Evolutionary conservation across 2,888 invertebrate species (phyloP).

Genomic region (Caenorhabditis zanzibari): DNA sequence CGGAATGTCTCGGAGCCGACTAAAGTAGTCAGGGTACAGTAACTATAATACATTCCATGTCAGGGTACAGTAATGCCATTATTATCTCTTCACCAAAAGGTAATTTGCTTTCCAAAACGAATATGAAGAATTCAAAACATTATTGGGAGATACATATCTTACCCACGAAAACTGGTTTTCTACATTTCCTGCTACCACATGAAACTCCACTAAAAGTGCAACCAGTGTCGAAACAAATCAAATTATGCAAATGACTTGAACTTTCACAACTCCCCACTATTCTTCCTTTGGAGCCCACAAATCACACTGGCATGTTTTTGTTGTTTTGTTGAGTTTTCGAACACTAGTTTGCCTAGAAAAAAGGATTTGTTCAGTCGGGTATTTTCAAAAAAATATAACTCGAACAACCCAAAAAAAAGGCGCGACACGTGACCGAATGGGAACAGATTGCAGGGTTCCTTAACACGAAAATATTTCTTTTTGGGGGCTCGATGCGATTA

Average conservation of each 20-base stretch:
- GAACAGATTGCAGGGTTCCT: constrained; percentile 46
- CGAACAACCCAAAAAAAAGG: neutral
- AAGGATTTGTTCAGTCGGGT: constrained; percentile 21
- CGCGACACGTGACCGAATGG: constrained; percentile 30
- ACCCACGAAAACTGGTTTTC: constrained; percentile 2
- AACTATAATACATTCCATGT: no score
- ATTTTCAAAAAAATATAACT: constrained; percentile 21
- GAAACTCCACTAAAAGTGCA: constrained; percentile 28
- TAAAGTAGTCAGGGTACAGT: no score
- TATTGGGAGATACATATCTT: no score
- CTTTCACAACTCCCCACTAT: constrained; percentile 26
- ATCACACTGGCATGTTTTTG: constrained; percentile 35
- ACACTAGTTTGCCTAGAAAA: constrained; percentile 18
- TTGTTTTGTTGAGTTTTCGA: constrained; percentile 34
- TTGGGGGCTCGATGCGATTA: constrained; percentile 51
- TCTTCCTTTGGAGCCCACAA: neutral
- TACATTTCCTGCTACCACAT: constrained; percentile 6
- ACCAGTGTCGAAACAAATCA: constrained; percentile 27
- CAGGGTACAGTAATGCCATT: no score
- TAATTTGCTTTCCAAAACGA: no score
- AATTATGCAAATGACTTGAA: constrained; percentile 52
- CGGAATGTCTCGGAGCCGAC: no score
- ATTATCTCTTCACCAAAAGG: no score
- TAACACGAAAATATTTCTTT: constrained; percentile 55
- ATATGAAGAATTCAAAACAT: no score